These are phyloP conservation scores for Megalops cyprinoides DNA, from an alignment of 2,797 vertebrate genomes.

Conservation along the genomic window DNA sequence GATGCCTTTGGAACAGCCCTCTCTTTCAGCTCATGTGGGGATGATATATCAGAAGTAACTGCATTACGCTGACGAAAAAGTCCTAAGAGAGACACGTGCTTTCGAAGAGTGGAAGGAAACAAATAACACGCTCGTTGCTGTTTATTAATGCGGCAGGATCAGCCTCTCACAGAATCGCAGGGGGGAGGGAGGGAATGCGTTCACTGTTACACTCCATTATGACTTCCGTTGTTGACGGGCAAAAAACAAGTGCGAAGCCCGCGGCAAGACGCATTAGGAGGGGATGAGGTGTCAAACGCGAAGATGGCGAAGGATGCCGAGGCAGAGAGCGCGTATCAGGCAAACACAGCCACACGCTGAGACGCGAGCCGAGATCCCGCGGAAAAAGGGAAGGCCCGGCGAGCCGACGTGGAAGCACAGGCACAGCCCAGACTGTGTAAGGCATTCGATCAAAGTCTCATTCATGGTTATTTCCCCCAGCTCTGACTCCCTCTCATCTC, in stretches of 20 bases:
- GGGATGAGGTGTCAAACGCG: background rate
- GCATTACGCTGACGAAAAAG: background rate
- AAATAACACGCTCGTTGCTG: background rate
- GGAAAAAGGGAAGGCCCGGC: background rate
- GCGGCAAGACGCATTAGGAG: background rate
- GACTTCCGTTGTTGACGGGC: background rate
- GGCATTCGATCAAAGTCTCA: background rate
- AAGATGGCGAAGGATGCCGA: background rate
- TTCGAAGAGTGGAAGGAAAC: background rate
- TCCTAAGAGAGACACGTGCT: background rate
- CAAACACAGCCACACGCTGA: background rate
- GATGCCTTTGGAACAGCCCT: no score
- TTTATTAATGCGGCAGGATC: background rate
- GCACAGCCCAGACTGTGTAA: background rate
- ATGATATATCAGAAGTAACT: no score
- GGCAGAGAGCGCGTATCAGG: background rate
- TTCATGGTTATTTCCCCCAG: background rate
- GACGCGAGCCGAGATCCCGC: background rate
- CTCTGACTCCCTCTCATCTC: no score
- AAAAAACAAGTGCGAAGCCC: background rate
- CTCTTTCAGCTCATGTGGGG: no score
- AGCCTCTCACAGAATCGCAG: background rate
- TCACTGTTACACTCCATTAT: background rate
- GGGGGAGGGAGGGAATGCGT: background rate
- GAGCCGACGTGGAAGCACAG: background rate